Conservation (phyloP, 92 coral and sea anemone species). For the Parazoanthus swiftii region DNA sequence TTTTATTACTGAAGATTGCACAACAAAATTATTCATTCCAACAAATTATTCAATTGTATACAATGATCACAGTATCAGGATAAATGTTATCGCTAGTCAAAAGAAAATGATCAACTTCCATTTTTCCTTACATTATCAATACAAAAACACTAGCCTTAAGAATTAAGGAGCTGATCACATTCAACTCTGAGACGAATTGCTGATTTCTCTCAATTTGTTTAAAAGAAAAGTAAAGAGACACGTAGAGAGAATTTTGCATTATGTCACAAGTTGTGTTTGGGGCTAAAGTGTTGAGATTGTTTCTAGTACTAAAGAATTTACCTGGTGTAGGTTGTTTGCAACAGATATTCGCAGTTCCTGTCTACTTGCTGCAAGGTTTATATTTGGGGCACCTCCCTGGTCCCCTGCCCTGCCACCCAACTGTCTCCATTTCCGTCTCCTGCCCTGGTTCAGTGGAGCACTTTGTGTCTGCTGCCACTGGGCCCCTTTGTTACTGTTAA, state of each 20-base stretch:
- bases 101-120: not conserved
- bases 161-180: not conserved
- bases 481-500: not conserved
- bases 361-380: constrained; percentile 31
- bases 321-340: constrained; percentile 38
- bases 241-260: not conserved
- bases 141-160: not conserved
- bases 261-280: no score
- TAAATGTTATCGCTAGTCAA: no score
- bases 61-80: not conserved
- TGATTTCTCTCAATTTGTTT: no score
- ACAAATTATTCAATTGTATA: no score
- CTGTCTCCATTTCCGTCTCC: constrained; percentile 35
- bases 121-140: not conserved
- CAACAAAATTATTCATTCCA: no score
- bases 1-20: not conserved
- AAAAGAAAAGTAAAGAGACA: not conserved
- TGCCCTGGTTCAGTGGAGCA: constrained; percentile 6
- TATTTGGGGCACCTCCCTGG: constrained; percentile 4
- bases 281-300: not conserved
- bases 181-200: no score
- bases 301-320: not conserved
- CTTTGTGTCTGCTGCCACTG: constrained; percentile 17
- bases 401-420: not conserved
- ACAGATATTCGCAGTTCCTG: constrained; percentile 38